Conservation (phyloP, 2,113 vertebrate genomes). For the Rutilus rutilus region DNA sequence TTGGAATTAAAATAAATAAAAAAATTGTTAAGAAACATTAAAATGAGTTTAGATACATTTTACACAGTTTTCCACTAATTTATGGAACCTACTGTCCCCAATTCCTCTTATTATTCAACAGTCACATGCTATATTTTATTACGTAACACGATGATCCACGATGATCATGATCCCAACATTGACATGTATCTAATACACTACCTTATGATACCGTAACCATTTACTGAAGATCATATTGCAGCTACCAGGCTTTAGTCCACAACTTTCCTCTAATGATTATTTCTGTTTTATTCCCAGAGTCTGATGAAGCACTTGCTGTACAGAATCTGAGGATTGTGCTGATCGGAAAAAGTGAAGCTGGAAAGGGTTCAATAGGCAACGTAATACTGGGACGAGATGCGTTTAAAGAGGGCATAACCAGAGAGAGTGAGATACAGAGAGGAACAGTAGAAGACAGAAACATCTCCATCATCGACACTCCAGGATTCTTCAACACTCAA, state of each 20-base stretch:
- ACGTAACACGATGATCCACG: no score
- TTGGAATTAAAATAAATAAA: no score
- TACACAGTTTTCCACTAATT: background rate
- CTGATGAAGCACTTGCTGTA: background rate
- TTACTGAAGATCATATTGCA: background rate
- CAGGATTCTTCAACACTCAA: conserved; percentile 55
- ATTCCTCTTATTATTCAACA: background rate
- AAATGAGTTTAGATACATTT: no score
- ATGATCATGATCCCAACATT: background rate
- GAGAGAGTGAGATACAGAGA: background rate
- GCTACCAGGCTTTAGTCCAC: background rate
- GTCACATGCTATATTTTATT: background rate
- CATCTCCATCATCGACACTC: conserved; percentile 57
- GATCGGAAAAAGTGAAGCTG: conserved; percentile 10
- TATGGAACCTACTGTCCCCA: no score
- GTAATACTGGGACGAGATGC: conserved; percentile 24
- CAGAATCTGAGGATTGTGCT: conserved; percentile 28
- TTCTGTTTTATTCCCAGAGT: conserved; percentile 7
- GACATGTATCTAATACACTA: no score
- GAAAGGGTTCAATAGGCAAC: conserved; percentile 26
- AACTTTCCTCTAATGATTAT: background rate
- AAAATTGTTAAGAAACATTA: no score
- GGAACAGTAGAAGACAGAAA: conserved; percentile 12
- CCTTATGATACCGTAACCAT: background rate
- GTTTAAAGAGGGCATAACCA: background rate